These are phyloP conservation scores for Monopis laevigella DNA, from an alignment of 2,888 invertebrate species.

Conservation along the genomic window DNA sequence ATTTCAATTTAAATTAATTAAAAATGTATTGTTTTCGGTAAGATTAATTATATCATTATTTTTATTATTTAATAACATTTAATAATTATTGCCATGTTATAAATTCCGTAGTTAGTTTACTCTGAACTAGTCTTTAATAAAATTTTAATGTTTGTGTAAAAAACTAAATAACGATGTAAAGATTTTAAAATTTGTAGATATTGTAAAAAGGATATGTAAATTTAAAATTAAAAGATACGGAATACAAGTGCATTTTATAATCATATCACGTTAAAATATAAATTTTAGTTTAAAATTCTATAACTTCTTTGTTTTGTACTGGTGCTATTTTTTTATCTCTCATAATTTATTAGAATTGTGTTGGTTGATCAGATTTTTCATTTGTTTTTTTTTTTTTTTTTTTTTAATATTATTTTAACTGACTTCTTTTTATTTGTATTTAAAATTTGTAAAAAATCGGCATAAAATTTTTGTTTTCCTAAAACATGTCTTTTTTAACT, in stretches of 20 bases:
- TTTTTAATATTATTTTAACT: conserved; percentile 13
- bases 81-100: too few species aligned
- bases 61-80: background rate
- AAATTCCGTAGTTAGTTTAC: too few species aligned
- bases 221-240: background rate
- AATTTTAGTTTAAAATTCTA: too few species aligned
- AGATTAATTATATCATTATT: background rate
- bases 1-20: background rate
- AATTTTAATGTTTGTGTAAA: conserved; percentile 4
- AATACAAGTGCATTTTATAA: conserved; percentile 41
- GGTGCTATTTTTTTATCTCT: too few species aligned
- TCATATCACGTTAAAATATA: conserved; percentile 59
- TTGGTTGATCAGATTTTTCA: too few species aligned
- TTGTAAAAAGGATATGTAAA: conserved; percentile 42
- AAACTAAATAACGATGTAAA: background rate
- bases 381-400: conserved; percentile 22
- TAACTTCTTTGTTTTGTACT: too few species aligned
- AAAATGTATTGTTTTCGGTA: background rate
- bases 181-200: conserved; percentile 46
- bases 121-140: conserved; percentile 9
- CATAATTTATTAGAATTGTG: too few species aligned
- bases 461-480: background rate
- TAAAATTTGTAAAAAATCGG: background rate
- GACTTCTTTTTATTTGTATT: background rate
- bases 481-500: too few species aligned